Evolutionary conservation across 2,113 vertebrate species (phyloP), one percentile per base, ranked within the genome.

Genomic region (Malurus elegans): DNA sequence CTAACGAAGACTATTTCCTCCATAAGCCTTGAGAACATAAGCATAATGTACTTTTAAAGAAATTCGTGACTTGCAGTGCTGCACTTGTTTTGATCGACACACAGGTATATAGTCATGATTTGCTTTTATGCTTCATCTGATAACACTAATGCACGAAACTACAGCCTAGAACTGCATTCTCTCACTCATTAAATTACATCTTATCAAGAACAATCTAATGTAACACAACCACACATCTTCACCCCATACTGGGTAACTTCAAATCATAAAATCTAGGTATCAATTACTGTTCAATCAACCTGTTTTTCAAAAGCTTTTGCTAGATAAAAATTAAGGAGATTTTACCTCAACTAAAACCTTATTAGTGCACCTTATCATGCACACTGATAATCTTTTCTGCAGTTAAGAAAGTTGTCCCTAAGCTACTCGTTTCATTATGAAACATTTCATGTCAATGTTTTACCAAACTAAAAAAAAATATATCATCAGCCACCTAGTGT

Each of bases 181-280:
- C 17, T 57, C 4, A 4, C n/a, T 42, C 16, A 60, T 29, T 34
- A 47, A 14, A 50, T 25, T 40, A 28, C 0, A 0, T 12, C 15
- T 0, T 40, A 76, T 29, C 50, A 69, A 57, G 21, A 84, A 34
- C n/a, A 1, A 53, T 26, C 74, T 64, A 69, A 57, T 10, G 10
- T 7, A 79, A 47, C 1, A 1, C 9, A 80, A 58, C 6, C 14
- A 71, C 38, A 38, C 8, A 71, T 13, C 14, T 66, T n/a, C 31
- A 72, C 6, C 20, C 13, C 51, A 74, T 14, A 42, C 2, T 32
- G 0, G 70, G 10, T 24, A 64, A 40, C 36, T 65, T 72, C 23
- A 18, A 60, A 26, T 29, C 25, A 40, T 13, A 60, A 66, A 54
- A 75, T 57, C 40, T 36, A 71, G 7, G 2, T 48, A 72, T 54